These are phyloP conservation scores for Troglohyphantes excavatus DNA, from an alignment of 2,888 invertebrate species.

Conservation along the genomic window DNA sequence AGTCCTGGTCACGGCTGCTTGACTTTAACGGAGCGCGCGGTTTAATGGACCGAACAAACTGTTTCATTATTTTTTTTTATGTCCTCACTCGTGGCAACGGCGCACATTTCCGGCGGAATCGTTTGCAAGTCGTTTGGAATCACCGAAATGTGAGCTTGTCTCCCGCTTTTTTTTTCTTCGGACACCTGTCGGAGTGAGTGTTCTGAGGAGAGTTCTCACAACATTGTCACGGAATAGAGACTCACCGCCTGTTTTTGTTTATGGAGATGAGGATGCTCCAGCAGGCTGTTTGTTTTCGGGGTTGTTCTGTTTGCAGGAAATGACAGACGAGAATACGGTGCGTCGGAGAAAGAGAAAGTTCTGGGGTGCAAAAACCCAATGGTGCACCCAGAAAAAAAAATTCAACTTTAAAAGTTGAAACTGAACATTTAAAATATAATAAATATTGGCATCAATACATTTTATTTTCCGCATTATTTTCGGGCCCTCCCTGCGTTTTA, in stretches of 20 bases:
- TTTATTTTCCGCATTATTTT: too few relatives aligned
- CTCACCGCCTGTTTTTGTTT: neutral
- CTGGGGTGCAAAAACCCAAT: neutral
- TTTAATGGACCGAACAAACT: constrained; percentile 60
- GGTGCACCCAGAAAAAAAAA: too few relatives aligned
- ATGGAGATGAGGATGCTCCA: neutral
- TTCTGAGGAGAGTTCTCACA: neutral
- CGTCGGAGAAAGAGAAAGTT: neutral
- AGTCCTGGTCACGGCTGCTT: constrained; percentile 66
- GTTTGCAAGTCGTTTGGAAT: constrained; percentile 15
- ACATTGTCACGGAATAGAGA: constrained; percentile 22
- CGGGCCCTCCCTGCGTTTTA: too few relatives aligned
- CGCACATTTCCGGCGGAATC: constrained; percentile 42
- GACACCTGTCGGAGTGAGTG: constrained; percentile 12
- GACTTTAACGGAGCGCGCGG: constrained; percentile 70
- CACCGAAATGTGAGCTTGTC: constrained; percentile 4
- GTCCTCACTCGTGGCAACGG: neutral
- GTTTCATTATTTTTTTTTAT: constrained; percentile 8
- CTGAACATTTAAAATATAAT: too few relatives aligned
- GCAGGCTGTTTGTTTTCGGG: neutral
- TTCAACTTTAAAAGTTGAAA: too few relatives aligned
- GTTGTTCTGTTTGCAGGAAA: neutral
- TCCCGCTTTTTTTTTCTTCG: neutral
- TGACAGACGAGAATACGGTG: neutral
- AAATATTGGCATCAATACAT: too few relatives aligned